These are phyloP conservation scores for Daphoenositta chrysoptera DNA, from an alignment of 2,113 vertebrate genomes.

Conservation along the genomic window DNA sequence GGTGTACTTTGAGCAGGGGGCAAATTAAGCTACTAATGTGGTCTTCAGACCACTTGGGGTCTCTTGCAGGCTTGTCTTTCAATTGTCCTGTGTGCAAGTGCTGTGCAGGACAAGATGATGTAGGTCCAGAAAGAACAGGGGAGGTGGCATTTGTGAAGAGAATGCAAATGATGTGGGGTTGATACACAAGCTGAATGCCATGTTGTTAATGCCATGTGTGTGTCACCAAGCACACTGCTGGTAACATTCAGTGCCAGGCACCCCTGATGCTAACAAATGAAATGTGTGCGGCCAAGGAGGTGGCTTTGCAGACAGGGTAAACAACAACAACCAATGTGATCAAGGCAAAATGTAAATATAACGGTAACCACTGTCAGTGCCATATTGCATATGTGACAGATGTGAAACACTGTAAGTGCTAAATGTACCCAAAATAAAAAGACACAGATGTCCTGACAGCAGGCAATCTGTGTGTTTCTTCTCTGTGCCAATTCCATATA, in stretches of 20 bases:
- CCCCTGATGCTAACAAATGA: neutral
- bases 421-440: slow-evolving; percentile 72
- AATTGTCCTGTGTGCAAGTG: neutral
- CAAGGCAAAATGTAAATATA: slow-evolving; percentile 52
- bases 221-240: neutral
- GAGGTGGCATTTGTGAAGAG: neutral
- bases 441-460: slow-evolving; percentile 70
- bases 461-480: slow-evolving; percentile 68
- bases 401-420: slow-evolving; percentile 63
- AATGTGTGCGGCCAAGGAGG: slow-evolving; percentile 27
- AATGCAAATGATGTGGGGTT: neutral
- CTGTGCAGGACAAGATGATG: neutral
- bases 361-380: slow-evolving; percentile 57
- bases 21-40: neutral
- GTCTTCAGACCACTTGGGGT: neutral
- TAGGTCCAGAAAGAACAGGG: neutral
- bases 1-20: neutral
- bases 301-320: slow-evolving; percentile 44
- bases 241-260: neutral
- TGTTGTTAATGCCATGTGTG: neutral
- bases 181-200: neutral
- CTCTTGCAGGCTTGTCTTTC: neutral
- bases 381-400: slow-evolving; percentile 59
- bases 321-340: slow-evolving; percentile 41
- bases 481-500: slow-evolving; percentile 67